Evolutionary conservation across 2,797 vertebrate species (phyloP).

Genomic region (Perodicticus potto): DNA sequence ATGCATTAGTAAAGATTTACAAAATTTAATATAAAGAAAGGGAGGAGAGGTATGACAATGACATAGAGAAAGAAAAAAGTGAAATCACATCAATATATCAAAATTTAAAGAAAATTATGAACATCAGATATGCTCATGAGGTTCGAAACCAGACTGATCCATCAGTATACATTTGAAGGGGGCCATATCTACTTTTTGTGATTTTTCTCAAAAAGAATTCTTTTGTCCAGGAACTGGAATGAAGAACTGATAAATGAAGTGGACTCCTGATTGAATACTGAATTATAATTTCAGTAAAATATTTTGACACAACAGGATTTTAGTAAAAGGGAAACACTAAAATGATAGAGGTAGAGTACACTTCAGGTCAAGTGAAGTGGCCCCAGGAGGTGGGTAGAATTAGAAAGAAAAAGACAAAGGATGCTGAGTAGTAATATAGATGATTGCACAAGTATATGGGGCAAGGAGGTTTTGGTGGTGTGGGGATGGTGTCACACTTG

Average conservation of each 20-base stretch:
- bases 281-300: constrained; percentile 12
- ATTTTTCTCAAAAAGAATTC: constrained; percentile 14
- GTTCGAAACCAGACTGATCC: neutral
- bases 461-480: neutral
- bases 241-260: neutral
- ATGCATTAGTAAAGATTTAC: constrained; percentile 25
- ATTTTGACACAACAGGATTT: constrained; percentile 48
- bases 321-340: neutral
- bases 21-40: neutral
- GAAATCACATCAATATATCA: neutral
- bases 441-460: too few species aligned
- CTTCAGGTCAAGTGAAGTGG: neutral
- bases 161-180: neutral
- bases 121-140: neutral
- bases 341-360: neutral
- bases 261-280: neutral
- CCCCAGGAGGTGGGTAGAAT: neutral
- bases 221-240: neutral
- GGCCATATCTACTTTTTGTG: neutral
- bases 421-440: neutral
- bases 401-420: neutral
- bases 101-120: neutral
- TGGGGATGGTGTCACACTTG: neutral
- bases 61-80: neutral
- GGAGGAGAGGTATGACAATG: neutral